Evolutionary conservation across 2,113 vertebrate species (phyloP), one percentile per base, ranked within the genome.

Genomic region (Microtus oregoni): DNA sequence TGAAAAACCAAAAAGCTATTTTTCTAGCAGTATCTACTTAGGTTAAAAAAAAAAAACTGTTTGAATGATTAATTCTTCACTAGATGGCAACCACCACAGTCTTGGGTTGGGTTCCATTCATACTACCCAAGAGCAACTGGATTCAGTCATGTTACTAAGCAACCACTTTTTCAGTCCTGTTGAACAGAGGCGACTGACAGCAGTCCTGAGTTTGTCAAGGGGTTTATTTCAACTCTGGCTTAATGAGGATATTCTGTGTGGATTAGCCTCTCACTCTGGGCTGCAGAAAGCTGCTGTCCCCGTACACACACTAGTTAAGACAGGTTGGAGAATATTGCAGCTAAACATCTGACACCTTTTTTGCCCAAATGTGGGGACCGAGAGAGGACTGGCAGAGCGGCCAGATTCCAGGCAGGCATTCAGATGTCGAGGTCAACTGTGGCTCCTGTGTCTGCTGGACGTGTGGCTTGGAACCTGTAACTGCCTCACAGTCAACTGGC

Each of bases 71-170:
- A 12, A 15, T 44, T 72, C 55, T 55, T 94, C 93, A 86, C 78
- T 76, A 96, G 94, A 35, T 75, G 93, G 73, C 95, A 92, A 32
- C 24, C 88, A 83, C 52, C 6, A 38, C 55, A 68, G 30, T 76
- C 8, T 22, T 30, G 3, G 4, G 17, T 72, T 32, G 73, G 30
- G 1, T 14, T 72, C 86, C 47, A 3, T 0, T 20, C 5, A 19
- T 5, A 4, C 17, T 17, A 10, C 68, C 0, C 12, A 72, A 14
- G 11, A 90, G 73, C 65, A 32, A 8, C 47, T 0, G 14, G 24
- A 41, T 68, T 58, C 44, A 44, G 30, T 7, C 15, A 10, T 7
- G 28, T 52, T 20, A 73, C 1, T 52, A 61, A 86, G 52, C 28
- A 73, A n/a, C 5, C 6, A 19, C 7, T 30, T 35, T 38, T 75